Conservation (phyloP, 2,113 vertebrate species). For the Gracilinanus agilis region DNA sequence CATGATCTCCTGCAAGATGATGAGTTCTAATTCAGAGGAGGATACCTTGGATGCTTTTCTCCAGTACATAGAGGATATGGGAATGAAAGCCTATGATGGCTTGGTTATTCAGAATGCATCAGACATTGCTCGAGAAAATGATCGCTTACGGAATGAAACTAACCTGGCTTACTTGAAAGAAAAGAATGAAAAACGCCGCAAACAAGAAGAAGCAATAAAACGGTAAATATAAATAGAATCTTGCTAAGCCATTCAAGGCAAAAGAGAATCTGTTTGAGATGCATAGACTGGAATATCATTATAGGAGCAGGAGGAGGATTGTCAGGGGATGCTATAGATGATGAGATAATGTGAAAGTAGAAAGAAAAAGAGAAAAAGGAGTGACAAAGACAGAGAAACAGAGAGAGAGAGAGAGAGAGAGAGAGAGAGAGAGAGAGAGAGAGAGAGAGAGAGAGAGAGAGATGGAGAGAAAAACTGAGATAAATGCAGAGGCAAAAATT, state of each 20-base stretch:
- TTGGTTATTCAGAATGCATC: conserved; percentile 99
- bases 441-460: background rate
- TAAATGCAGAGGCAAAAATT: background rate
- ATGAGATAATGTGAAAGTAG: background rate
- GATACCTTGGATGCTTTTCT: conserved; percentile 92
- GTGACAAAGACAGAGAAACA: background rate
- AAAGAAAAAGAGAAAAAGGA: background rate
- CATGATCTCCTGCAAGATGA: conserved; percentile 93
- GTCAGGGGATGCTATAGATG: background rate
- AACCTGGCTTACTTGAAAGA: conserved; percentile 96
- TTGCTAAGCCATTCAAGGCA: background rate
- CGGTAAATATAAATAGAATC: conserved; percentile 84
- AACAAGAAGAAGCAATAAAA: conserved; percentile 96
- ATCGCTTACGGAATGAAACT: conserved; percentile 95
- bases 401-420: background rate
- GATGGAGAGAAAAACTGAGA: background rate
- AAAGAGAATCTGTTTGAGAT: background rate
- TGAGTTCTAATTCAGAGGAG: conserved; percentile 94
- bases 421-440: background rate
- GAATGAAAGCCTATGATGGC: conserved; percentile 95
- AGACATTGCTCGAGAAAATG: conserved; percentile 97
- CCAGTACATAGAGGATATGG: conserved; percentile 96
- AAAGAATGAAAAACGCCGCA: conserved; percentile 94
- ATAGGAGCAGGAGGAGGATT: background rate
- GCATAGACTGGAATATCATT: background rate